These are phyloP conservation scores for Leptatherina wallacei DNA, from an alignment of 2,797 vertebrate genomes.

Conservation along the genomic window DNA sequence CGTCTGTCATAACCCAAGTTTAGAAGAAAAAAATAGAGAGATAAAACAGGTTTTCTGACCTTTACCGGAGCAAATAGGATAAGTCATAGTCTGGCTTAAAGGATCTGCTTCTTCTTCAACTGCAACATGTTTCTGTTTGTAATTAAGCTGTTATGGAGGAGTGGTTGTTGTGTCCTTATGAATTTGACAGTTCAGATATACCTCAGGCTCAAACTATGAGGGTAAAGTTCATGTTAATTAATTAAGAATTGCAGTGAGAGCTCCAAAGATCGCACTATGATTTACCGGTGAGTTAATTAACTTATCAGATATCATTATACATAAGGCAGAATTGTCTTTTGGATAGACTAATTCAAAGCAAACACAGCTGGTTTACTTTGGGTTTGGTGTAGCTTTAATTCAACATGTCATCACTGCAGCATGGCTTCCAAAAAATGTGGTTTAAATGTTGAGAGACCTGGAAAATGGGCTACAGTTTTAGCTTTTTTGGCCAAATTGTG, in stretches of 20 bases:
- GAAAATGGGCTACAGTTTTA: constrained; percentile 7
- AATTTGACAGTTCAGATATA: neutral
- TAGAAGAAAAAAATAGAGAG: constrained; percentile 8
- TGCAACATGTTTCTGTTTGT: constrained; percentile 1
- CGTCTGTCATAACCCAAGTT: neutral
- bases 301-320: constrained; percentile 7
- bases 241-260: neutral
- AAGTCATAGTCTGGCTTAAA: constrained; percentile 1
- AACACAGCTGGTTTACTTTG: constrained; percentile 11
- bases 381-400: constrained; percentile 14
- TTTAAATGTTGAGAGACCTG: constrained; percentile 9
- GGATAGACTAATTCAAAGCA: constrained; percentile 5
- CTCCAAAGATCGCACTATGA: neutral
- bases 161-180: neutral
- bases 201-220: constrained; percentile 1
- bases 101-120: neutral
- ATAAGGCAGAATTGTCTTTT: constrained; percentile 2
- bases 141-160: neutral
- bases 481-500: neutral
- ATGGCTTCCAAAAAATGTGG: constrained; percentile 15
- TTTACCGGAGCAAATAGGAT: neutral
- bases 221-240: constrained; percentile 17
- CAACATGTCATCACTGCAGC: constrained; percentile 6
- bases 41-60: constrained; percentile 7
- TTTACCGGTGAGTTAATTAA: constrained; percentile 9